Base-by-base conservation (phyloP, 2,797 vertebrate genomes). In the Dendrocincla tyrannina region DNA sequence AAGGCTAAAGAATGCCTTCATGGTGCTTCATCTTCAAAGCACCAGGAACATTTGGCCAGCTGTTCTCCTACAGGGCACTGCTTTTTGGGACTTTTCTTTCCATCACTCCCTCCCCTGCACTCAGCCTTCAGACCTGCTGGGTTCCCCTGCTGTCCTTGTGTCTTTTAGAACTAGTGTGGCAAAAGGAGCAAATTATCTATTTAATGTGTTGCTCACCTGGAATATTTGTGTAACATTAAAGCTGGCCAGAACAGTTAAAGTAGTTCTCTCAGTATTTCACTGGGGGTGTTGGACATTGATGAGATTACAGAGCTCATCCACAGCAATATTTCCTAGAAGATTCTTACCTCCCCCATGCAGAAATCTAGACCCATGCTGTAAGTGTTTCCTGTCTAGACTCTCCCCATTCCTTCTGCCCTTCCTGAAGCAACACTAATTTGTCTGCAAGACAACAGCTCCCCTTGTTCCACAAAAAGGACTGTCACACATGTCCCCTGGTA, bases 361-460 rank as follows among this genome's bases (percentile, higher is more conserved):
- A 91, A 89, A 89, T 69, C 91, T 84, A 49, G 56, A 67, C 47
- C 84, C 24, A 62, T 69, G 88, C 86, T 80, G 60, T 89, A 79
- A 79, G 62, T 73, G 88, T 75, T 95, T 96, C 92, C 91, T 94
- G 92, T 91, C 94, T 94, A 96, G 96, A 94, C 94, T 91, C 73
- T 33, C 62, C 16, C 74, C 22, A 10, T 30, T 89, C 89, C 84
- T 91, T 30, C 80, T 91, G 72, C 67, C 56, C 33, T 77, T 60
- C n/a, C 83, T 70, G 59, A 59, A 91, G 41, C 37, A 66, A 87
- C 3, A 0, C 30, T 11, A 9, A 58, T 16, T 46, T 35, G 14
- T 5, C 88, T 41, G 73, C 46, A 58, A 77, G 67, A 85, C 68
- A 87, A 59, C 62, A 66, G 63, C 73, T 27, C 13, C 75, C 33